Base-by-base conservation (phyloP, 1,140 invertebrate genomes). In the Eumeta japonica region DNA sequence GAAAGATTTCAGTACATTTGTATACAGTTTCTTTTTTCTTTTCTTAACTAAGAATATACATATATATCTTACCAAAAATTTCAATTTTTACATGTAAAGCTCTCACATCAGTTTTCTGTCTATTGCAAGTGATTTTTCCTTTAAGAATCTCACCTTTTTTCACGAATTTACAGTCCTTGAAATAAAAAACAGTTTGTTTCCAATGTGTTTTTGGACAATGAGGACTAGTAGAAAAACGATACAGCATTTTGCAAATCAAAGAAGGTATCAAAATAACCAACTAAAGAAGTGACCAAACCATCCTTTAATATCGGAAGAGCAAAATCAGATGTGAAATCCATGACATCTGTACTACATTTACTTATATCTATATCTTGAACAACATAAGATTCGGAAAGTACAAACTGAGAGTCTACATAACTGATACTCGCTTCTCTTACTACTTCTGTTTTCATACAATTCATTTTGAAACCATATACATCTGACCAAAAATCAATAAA, bases 401-500 rank as follows among this genome's bases (percentile, higher is more conserved):
- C 79, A 52, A 86, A 74, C 32, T 89, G 81, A 1, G 79, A 62
- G 41, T 87, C 82, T 1, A 96, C 89, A 36, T 89, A 77, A 50
- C 97, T 92, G 29, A 98, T 85, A 16, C 88, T 83, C 0, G 94
- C 91, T 76, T 98, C 94, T 47, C 83, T 79, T 0, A 97, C 81
- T 1, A 93, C 92, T 51, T 94, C 88, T 17, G 84, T 81, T 56
- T 90, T 88, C 81, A 99, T 90, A 50, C 87, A 91, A 42, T 86
- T 88, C 96, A 99, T 98, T 75, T 94, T 92, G 62, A 93, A 97
- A 0, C 93, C 95, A 61, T 98, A 98, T 0, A 99, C 95, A 78
- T 95, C 83, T 11, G 93, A 87, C 96, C 96, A 99, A 72, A 92
- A 96, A 62, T 82, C 81, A 1, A 93, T 82, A 15, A 88, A 66